phyloP scores from a whole-genome alignment of 2,797 vertebrate species.

The Phrynocephalus guinanensis region DNA sequence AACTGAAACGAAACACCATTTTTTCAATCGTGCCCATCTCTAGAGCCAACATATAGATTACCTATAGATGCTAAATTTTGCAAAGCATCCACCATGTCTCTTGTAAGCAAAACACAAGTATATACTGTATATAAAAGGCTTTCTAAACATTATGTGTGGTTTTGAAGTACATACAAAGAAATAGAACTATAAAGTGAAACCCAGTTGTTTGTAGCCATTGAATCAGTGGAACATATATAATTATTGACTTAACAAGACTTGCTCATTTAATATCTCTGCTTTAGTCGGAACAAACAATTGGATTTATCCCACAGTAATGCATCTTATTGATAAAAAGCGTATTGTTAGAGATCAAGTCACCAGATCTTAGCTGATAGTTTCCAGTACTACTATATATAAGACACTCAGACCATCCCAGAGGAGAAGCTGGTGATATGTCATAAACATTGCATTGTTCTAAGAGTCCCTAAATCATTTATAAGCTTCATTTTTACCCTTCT shows the following conservation, averaged over 20 bases:
- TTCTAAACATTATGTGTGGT: neutral
- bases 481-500: conserved; percentile 19
- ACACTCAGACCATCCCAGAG: neutral
- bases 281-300: no score
- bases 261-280: no score
- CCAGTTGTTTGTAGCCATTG: no score
- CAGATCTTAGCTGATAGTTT: neutral
- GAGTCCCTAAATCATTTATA: conserved; percentile 15
- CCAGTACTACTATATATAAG: neutral
- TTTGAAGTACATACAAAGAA: neutral
- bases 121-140: no score
- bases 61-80: neutral
- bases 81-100: neutral
- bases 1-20: no score
- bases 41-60: neutral
- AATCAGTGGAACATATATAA: no score
- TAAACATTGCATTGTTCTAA: neutral
- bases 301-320: neutral
- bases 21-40: no score
- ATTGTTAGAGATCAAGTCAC: neutral
- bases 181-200: neutral
- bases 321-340: neutral
- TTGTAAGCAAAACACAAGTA: neutral
- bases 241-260: no score
- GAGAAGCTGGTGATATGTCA: neutral